These are phyloP conservation scores for Tetramorium simillimum DNA, from an alignment of 1,140 invertebrate genomes.

Conservation along the genomic window DNA sequence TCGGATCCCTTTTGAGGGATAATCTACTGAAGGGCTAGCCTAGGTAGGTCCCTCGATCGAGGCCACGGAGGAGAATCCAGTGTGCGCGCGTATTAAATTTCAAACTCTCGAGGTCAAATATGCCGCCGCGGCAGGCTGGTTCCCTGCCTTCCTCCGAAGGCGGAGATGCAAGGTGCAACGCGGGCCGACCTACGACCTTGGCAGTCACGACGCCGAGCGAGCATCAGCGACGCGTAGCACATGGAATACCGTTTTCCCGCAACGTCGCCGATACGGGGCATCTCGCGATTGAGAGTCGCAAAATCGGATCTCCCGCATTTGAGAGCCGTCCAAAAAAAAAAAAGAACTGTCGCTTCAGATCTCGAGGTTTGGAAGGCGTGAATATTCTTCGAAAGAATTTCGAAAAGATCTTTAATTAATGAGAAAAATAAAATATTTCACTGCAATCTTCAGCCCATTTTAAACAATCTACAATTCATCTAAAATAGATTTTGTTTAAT, in stretches of 20 bases:
- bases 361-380: neutral
- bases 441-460: neutral
- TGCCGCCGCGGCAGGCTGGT: constrained; percentile 57
- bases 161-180: constrained; percentile 77
- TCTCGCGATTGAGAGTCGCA: neutral
- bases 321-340: neutral
- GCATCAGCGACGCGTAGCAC: constrained; percentile 37
- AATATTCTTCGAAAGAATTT: neutral
- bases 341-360: no score
- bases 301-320: neutral
- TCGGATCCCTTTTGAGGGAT: constrained; percentile 48
- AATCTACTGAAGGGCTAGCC: constrained; percentile 50
- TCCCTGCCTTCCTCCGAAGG: constrained; percentile 69
- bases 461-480: neutral
- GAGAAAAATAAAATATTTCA: neutral
- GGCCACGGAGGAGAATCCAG: constrained; percentile 33
- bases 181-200: constrained; percentile 79
- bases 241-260: constrained; percentile 63
- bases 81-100: constrained; percentile 80
- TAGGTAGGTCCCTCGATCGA: constrained; percentile 30
- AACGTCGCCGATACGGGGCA: neutral
- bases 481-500: neutral
- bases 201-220: constrained; percentile 76
- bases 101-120: constrained; percentile 77
- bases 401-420: neutral